These are phyloP conservation scores for Galerucella nymphaeae DNA, from an alignment of 2,888 invertebrate genomes.

Conservation along the genomic window DNA sequence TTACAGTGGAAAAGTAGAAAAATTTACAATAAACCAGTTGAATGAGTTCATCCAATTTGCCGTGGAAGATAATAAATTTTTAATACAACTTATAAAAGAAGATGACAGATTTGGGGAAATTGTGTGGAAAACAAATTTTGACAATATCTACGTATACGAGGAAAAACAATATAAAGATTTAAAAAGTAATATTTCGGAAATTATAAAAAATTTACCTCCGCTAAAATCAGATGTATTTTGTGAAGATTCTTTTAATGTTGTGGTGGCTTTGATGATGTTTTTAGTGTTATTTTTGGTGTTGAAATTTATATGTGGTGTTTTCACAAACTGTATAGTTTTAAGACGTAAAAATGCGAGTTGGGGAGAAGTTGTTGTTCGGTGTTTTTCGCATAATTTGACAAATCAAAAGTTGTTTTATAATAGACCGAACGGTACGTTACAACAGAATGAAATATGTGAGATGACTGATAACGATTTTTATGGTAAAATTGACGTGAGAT, in stretches of 20 bases:
- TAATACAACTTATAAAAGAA: not conserved
- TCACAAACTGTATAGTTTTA: not conserved
- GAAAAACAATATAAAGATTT: not conserved
- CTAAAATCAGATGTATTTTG: not conserved
- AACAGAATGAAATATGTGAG: not conserved
- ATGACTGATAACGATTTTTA: conserved; percentile 1
- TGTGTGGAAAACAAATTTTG: not conserved
- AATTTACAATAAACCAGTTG: not conserved
- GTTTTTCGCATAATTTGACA: not conserved
- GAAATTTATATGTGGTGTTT: not conserved
- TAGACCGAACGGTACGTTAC: not conserved
- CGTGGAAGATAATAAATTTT: not conserved
- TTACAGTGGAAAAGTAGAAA: conserved; percentile 5
- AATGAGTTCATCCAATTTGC: not conserved
- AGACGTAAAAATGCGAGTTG: not conserved
- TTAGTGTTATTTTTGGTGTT: not conserved
- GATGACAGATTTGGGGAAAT: not conserved
- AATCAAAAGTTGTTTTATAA: not conserved
- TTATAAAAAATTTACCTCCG: not conserved
- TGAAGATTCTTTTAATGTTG: not conserved
- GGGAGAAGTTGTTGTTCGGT: not conserved
- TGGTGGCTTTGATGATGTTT: not conserved
- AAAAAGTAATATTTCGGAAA: not conserved
- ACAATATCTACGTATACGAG: not conserved
- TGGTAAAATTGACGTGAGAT: not conserved